phyloP scores from a whole-genome alignment of 2,113 vertebrate genomes.

The Boleophthalmus pectinirostris region DNA sequence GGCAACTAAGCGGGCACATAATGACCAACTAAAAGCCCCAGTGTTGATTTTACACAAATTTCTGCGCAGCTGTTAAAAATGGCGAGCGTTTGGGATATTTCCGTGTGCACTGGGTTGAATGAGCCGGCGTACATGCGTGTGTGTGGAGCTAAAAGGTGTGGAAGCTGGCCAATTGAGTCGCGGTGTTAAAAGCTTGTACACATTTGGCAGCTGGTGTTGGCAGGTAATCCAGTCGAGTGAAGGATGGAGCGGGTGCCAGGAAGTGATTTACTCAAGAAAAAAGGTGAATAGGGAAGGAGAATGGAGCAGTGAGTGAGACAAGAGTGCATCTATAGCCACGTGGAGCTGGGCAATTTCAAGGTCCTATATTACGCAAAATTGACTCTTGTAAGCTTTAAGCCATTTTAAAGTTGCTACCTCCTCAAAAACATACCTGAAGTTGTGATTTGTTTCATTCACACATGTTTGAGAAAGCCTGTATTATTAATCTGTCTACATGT shows the following conservation, averaged over 20 bases:
- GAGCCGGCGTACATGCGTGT: slow-evolving; percentile 12
- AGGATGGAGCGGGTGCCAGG: slow-evolving; percentile 39
- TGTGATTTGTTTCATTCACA: too few species aligned
- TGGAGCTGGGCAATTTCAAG: not conserved
- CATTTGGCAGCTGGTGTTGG: slow-evolving; percentile 65
- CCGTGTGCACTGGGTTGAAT: slow-evolving; percentile 24
- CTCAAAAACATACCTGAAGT: too few species aligned
- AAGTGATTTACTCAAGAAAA: slow-evolving; percentile 44
- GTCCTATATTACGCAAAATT: too few species aligned
- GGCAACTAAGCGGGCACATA: slow-evolving; percentile 10
- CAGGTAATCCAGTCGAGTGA: slow-evolving; percentile 63
- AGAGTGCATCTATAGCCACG: slow-evolving; percentile 21
- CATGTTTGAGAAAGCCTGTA: too few species aligned
- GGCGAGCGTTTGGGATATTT: not conserved
- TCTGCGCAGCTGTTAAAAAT: slow-evolving; percentile 42
- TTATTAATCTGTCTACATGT: too few species aligned
- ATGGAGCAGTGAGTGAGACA: slow-evolving; percentile 13
- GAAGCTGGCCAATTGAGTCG: slow-evolving; percentile 59
- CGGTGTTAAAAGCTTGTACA: slow-evolving; percentile 65
- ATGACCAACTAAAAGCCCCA: slow-evolving; percentile 17
- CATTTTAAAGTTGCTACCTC: too few species aligned
- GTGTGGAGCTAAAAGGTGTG: slow-evolving; percentile 43
- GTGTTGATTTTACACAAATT: slow-evolving; percentile 37
- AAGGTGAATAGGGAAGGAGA: slow-evolving; percentile 30
- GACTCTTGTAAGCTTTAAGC: too few species aligned